These are phyloP conservation scores for Aradus depressus DNA, from an alignment of 2,888 invertebrate genomes.

Conservation along the genomic window DNA sequence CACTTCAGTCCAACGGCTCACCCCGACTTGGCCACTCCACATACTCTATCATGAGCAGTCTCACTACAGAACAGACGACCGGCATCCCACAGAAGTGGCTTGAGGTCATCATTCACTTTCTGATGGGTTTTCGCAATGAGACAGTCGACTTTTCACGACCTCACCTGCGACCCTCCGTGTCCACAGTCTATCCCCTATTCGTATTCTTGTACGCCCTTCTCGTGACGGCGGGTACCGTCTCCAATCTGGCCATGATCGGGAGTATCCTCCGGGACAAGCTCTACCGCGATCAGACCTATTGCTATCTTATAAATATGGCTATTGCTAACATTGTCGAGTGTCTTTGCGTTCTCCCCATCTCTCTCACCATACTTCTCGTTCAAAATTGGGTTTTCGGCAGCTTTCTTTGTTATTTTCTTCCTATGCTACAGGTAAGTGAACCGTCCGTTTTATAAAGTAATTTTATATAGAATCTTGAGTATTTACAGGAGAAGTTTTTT, in stretches of 20 bases:
- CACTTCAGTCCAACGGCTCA: no score
- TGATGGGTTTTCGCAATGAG: constrained; percentile 37
- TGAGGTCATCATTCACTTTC: constrained; percentile 35
- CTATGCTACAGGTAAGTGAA: constrained; percentile 55
- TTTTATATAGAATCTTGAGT: no score
- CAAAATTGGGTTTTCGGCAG: constrained; percentile 64
- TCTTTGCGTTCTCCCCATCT: constrained; percentile 53
- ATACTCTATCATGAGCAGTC: no score
- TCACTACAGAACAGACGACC: constrained; percentile 24
- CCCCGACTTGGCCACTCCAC: no score
- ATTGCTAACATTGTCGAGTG: constrained; percentile 56
- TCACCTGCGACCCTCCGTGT: constrained; percentile 46
- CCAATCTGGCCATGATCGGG: constrained; percentile 48
- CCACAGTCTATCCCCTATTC: constrained; percentile 48
- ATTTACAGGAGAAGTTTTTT: no score
- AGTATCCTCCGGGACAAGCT: constrained; percentile 44
- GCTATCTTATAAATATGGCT: constrained; percentile 54
- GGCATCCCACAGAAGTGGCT: constrained; percentile 34
- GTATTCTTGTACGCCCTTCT: constrained; percentile 50
- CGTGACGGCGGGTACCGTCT: constrained; percentile 44
- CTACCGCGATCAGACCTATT: constrained; percentile 51
- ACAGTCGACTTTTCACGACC: constrained; percentile 47
- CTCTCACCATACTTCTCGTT: constrained; percentile 53
- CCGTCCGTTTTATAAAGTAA: no score
- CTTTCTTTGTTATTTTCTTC: constrained; percentile 57